Base-by-base conservation (phyloP, 64 coral and sea anemone species). In the Montipora efflorescens region DNA sequence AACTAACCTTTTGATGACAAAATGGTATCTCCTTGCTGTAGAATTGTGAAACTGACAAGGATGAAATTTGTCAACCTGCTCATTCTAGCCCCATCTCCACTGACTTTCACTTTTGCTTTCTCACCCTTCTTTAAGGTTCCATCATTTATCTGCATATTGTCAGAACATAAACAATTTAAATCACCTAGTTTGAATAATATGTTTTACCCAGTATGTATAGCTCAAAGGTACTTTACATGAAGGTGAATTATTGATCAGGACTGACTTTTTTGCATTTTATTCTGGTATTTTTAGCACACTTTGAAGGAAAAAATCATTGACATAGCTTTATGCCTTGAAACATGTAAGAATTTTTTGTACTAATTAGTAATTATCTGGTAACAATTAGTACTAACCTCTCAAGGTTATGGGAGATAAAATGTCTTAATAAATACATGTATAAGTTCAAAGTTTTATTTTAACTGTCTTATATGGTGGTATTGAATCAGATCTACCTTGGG, bases 1-100 rank as follows among this genome's bases (percentile, higher is more conserved):
- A 85, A 76, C n/a, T 4, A 88, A 94, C 92, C 92, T 94, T 94
- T 94, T 18, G 92, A 94, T 55, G 92, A 94, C 59, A 94, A 82
- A 47, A 94, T 59, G 19, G 89, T 79, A 59, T 89, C 92, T 55
- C 25, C 78, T 15, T 71, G 62, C 76, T 94, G 74, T 5, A 94
- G 78, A 58, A 89, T 89, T 7, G 75, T 68, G 70, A 94, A 89
- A 67, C 92, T 94, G 58, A 94, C 12, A 47, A 94, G 48, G 10
- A 94, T 94, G 51, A 91, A 91, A 71, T 91, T 91, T 10, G 53
- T 80, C 15, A 79, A 18, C 36, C 89, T 68, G 76, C 89, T 91
- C 89, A 91, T 81, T 1, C 89, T 6, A 10, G 89, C 89, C 11
- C 88, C 89, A 81, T 91, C 89, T 50, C 89, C 89, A 91, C 89